Evolutionary conservation across 2,888 invertebrate species (phyloP), one percentile per base, ranked within the genome.

Genomic region (Cataglyphis cursor): DNA sequence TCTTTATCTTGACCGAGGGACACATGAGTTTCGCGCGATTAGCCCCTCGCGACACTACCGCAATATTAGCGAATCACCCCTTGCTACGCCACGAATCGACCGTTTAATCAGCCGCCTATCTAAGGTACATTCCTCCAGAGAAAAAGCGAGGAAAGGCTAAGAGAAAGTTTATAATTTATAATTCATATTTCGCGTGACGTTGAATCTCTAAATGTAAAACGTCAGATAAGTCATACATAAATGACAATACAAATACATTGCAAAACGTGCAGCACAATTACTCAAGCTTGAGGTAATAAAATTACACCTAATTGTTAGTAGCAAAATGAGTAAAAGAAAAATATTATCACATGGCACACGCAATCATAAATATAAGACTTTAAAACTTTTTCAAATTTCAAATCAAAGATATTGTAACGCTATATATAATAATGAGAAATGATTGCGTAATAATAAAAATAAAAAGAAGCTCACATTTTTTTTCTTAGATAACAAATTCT

Each of bases 101-200:
- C 66, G 70, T 44, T 28, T 87, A 86, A 87, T 81, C 82, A 84
- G 61, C 38, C 24, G 38, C 31, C 51, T 70, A 72, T 75, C 65
- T 28, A 48, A 70, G n/a, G 51, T 51, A n/a, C n/a, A 62, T 54
- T 61, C 28, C 44, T 57, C 48, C 48, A 6, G 48, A 57, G 61
- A 57, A 15, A 62, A 74, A 15, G n/a, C 18, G 35, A 9, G 28
- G 15, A 61, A 15, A 9, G n/a, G 6, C 18, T 12, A 38, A n/a
- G 44, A 35, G 18, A 51, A 28, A 6, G 1, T 31, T 31, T 31
- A 31, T 31, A 31, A 31, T 31, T 48, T 48, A 18, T 48, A 18
- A 18, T 48, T 54, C 54, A 21, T 54, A 54, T 4, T 10, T 21
- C 21, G n/a, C 10, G 48, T n/a, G 1, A 6, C 48, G n/a, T 18